A percentile compares a stretch with the other conserved stretches of the same genome.
Evolutionary conservation across 2,888 invertebrate genomes (phyloP).

Genomic region (Mesorhabditis belari): DNA sequence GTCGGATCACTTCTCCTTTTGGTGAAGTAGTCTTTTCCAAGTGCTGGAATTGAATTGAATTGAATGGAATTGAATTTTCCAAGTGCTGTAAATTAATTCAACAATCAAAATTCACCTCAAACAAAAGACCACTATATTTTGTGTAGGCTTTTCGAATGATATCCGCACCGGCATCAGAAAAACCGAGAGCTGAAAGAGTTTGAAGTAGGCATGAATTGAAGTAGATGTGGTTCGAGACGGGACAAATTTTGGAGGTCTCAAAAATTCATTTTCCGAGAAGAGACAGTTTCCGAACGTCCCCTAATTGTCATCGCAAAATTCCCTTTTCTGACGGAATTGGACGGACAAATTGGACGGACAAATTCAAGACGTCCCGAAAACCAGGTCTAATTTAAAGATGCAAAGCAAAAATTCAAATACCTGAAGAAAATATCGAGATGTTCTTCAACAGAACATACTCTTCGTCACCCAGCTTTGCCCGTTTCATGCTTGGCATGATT

Average conservation of each 20-base stretch:
- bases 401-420: neutral
- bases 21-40: neutral
- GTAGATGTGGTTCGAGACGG: too few species aligned
- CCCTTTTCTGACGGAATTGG: neutral
- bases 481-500: neutral
- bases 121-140: too few species aligned
- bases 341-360: neutral
- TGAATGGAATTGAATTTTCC: neutral
- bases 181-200: too few species aligned
- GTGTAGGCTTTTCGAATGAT: too few species aligned
- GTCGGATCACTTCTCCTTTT: neutral
- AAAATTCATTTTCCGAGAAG: neutral
- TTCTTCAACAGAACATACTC: neutral
- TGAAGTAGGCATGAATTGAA: too few species aligned
- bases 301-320: neutral
- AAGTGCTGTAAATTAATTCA: too few species aligned
- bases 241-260: neutral
- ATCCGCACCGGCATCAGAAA: too few species aligned
- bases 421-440: neutral
- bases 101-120: too few species aligned
- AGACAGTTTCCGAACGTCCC: neutral
- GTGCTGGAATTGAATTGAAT: neutral
- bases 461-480: neutral
- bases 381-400: neutral
- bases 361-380: too few species aligned